Evolutionary conservation across 1,140 invertebrate species (phyloP), one percentile per base, ranked within the genome.

Genomic region (Metopolophium dirhodum): DNA sequence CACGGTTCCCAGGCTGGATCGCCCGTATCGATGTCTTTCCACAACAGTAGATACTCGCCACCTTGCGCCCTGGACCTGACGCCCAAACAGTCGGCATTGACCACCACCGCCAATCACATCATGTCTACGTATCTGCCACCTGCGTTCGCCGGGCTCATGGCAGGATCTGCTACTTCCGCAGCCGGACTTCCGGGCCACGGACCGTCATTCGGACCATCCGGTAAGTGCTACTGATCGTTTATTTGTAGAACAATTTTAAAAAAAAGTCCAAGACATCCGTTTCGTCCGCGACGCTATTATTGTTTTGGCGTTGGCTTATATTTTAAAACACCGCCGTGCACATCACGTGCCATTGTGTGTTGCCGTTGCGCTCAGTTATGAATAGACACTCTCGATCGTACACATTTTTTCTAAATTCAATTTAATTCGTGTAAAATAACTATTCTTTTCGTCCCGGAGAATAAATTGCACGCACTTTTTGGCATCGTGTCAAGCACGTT

Each of bases 31-130:
- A 94, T 95, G 49, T 96, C 96, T 7, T 51, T 68, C 35, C 47
- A 93, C 82, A 47, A 87, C 83, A 23, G 82, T 26, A 96, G 96
- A 89, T 95, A 95, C 1, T 95, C 95, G 90, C 96, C 96, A 0
- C 95, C 96, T 94, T 96, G 96, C n/a, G 96, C 96, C 7, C 94
- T 96, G 30, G 96, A 96, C 94, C 94, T 96, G 54, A 96, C 96
- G 18, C 96, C 96, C 7, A 95, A 95, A 45, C 95, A 57, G n/a
- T n/a, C 89, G 26, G 26, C 82, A 14, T 18, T 95, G 26, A 37
- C 94, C 94, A 26, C 91, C 85, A 93, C 94, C 94, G 7, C 94
- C 94, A 41, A 94, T 22, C 90, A 83, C 54, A 92, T 87, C 11
- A 61, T 94, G 22, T 54, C 85, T n/a, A 86, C 95, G 7, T 94